Evolutionary conservation across 35 echinoderm and acorn worm species (phyloP), one percentile per base, ranked within the genome.

Genomic region (Anneissia japonica): DNA sequence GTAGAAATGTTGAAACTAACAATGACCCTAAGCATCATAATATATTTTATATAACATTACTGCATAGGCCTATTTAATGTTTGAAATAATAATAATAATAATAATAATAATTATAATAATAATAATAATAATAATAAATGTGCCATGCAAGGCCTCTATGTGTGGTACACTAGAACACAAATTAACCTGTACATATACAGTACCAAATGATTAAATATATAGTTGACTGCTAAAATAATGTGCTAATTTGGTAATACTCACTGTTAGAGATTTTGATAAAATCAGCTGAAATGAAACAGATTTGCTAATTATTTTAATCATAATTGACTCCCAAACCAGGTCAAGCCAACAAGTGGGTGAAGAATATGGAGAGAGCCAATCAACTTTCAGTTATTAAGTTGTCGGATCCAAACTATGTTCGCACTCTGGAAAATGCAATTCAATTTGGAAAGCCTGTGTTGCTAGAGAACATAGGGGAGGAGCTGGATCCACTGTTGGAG

Each of bases 321-420:
- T 17, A 32, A 17, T 78, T 78, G 17, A 7, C 34, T 86, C n/a
- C 16, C 16, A 26, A 45, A 74, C 11, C 55, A 99, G 96, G 96
- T 87, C 96, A 99, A 89, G 96, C 96, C 36, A 99, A 99, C 74
- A 99, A 99, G 37, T 99, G 96, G 96, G 96, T 99, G 36, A 99
- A 99, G 87, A 99, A 99, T 39, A 94, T 99, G 91, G 96, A 99
- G 75, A 91, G 91, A 79, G 92, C 92, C 36, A 99, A 99, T 80
- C 89, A 99, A 28, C 80, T 99, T 43, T 94, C 91, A 7, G 91
- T 94, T 83, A 94, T 99, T 55, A 94, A 99, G 73, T 80, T 99
- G 19, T 99, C 96, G 30, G 96, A 99, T 77, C 64, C 83, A n/a
- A 99, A 94, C 86, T 99, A 99, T 73, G 96, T 99, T 11, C 55